Percentiles rank a stretch among this genome's conserved stretches.
Conservation (phyloP, 2,888 invertebrate genomes). For the Stenichneumon culpator region DNA sequence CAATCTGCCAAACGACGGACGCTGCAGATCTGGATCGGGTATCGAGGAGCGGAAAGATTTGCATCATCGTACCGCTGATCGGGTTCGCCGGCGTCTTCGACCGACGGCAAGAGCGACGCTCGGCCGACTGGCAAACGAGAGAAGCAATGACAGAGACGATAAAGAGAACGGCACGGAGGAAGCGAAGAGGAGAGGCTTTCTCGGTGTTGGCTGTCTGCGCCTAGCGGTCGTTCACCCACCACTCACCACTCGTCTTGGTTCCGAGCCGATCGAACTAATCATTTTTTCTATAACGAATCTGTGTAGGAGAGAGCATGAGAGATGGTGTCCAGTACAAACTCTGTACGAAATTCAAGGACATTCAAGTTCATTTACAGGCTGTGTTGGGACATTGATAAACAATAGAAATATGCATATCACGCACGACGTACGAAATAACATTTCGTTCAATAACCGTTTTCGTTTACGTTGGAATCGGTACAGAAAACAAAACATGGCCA, state of each 20-base stretch:
- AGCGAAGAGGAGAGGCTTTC: slow-evolving; percentile 44
- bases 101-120: slow-evolving; percentile 15
- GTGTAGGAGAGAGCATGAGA: neutral
- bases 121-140: slow-evolving; percentile 29
- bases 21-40: neutral
- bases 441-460: too few relatives aligned
- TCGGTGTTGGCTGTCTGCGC: slow-evolving; percentile 42
- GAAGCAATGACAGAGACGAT: neutral
- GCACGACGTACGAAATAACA: too few relatives aligned
- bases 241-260: slow-evolving; percentile 20
- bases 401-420: too few relatives aligned
- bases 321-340: too few relatives aligned
- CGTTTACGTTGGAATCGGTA: too few relatives aligned
- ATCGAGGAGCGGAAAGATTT: slow-evolving; percentile 25
- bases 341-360: too few relatives aligned
- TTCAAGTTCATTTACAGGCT: too few relatives aligned
- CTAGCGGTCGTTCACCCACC: slow-evolving; percentile 62
- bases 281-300: neutral
- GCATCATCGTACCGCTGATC: slow-evolving; percentile 1
- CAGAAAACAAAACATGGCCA: too few relatives aligned
- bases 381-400: too few relatives aligned
- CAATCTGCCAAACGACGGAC: neutral
- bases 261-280: slow-evolving; percentile 29
- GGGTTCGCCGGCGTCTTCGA: slow-evolving; percentile 7
- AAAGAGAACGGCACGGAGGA: slow-evolving; percentile 35